Evolutionary conservation across 2,797 vertebrate species (phyloP).

Genomic region (Sarcoramphus papa): DNA sequence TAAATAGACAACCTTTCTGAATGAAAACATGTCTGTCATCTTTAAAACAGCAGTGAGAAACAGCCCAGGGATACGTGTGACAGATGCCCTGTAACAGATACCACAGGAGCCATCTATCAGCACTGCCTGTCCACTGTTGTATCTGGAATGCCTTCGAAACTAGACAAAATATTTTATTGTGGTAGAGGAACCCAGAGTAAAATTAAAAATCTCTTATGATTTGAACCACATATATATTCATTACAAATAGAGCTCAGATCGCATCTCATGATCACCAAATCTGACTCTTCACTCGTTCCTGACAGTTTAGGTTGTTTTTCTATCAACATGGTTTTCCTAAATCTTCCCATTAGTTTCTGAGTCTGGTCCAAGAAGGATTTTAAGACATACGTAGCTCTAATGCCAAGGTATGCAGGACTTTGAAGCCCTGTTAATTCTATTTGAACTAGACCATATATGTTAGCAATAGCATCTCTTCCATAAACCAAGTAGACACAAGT

Average conservation of each 20-base stretch:
- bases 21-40: neutral
- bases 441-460: neutral
- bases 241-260: neutral
- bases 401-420: neutral
- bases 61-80: neutral
- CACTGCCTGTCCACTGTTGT: neutral
- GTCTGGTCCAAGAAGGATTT: neutral
- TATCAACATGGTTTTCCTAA: neutral
- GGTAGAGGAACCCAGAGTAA: neutral
- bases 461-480: neutral
- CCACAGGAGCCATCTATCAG: neutral
- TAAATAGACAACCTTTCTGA: slow-evolving; percentile 6
- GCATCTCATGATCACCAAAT: neutral
- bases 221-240: neutral
- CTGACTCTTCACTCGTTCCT: neutral
- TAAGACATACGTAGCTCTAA: neutral
- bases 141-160: neutral
- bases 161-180: neutral
- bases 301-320: neutral
- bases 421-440: neutral
- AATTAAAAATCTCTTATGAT: neutral
- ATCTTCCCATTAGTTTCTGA: neutral
- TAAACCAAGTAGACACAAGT: neutral
- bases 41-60: slow-evolving; percentile 1
- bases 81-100: neutral